Evolutionary conservation across 2,888 invertebrate species (phyloP), one percentile per base, ranked within the genome.

Genomic region (Chaetogeoica ovagalla): DNA sequence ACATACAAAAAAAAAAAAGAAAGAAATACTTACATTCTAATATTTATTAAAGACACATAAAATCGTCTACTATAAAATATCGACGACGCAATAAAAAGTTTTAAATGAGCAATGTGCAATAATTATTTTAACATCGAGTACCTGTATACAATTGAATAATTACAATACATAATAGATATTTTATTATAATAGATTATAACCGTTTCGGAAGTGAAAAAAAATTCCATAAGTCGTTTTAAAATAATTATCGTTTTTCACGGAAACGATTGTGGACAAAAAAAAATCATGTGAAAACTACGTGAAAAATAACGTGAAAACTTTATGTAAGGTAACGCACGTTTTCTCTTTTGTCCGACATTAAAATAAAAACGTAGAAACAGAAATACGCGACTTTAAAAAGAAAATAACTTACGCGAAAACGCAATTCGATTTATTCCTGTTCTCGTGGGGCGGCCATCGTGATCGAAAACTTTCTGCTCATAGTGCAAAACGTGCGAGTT

Each of bases 361-460:
- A 52, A 63, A 17, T 37, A 37, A 52, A 63, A 48, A 13, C 23
- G 23, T 21, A 17, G 23, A 39, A 43, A 43, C 2, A 43, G 6
- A 43, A 43, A 43, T 43, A 43, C 0, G 43, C 43, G 43, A 23
- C 52, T 73, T 9, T 37, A 62, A 63, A 30, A 7, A 37, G 21
- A n/a, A 30, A 37, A 37, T 15, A 30, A 65, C 37, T 11, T 4
- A 59, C 59, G 15, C 60, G 19, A 43, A 71, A 72, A 19, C 23
- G 8, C 63, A 52, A 73, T 52, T 19, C 3, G 60, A 71, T 71
- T 71, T 43, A 71, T 21, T 72, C 19, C n/a, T 11, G 39, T 65
- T 65, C 39, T 15, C 11, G 30, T 7, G 72, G 15, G 72, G 15
- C 17, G 37, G 11, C 7, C 6, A 15, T 15, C 6, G 8, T n/a